Base-by-base conservation (phyloP, 2,888 invertebrate species). In the Flexamia atlantica region DNA sequence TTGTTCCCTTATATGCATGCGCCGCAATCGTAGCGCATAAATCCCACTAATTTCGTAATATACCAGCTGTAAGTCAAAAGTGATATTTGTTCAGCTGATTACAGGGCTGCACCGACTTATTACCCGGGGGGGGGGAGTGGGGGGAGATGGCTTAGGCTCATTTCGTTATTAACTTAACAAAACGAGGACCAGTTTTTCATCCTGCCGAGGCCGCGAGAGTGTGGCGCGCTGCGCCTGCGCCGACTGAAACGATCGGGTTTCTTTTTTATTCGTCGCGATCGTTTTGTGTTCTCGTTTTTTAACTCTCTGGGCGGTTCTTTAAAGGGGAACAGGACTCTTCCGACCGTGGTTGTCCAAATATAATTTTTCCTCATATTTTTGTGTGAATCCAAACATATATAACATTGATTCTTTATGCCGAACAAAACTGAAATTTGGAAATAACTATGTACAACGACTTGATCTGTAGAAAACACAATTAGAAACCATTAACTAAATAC, bases 111-210 rank as follows among this genome's bases (percentile, higher is more conserved):
- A 36, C 70, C 70, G 70, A 36, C 70, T 70, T 70, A 70, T 70
- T 70, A 70, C 40, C 7, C 5, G 40, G 36, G n/a, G 17, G 36
- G n/a, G 28, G 68, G 60, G 60, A 28, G 23, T 20, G 68, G 68
- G 68, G 25, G 3, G 9, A 9, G 68, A 28, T 68, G 32, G 40
- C 70, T 40, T 30, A 0, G 70, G 40, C 70, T 70, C 70, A 70
- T 70, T 70, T 70, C 70, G 70, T 70, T 40, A 70, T 70, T 70
- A 70, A 70, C 70, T 70, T 70, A 70, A 70, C 70, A 70, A 70
- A 70, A 70, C 70, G 70, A 70, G 40, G 40, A 70, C 70, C 70
- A 70, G 70, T 70, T 70, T 40, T 70, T 70, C 70, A 70, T 70
- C 40, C 32, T 32, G 32, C 30, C 70, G 36, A 70, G 70, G 70